Base-by-base conservation (phyloP, 35 echinoderm and acorn worm species). In the Ophiothrix spiculata region DNA sequence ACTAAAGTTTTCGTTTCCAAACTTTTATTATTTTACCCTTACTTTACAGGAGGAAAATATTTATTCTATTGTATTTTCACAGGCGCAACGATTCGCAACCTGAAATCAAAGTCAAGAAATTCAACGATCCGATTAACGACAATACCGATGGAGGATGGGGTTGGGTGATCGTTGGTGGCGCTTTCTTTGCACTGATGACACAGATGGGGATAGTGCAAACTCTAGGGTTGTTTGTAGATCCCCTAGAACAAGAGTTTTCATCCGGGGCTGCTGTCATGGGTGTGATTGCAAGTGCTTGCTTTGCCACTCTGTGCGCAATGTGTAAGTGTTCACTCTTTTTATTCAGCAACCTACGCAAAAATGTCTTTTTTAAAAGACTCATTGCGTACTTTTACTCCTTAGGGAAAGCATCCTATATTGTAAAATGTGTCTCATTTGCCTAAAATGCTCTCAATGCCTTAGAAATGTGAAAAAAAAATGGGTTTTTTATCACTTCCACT, bases 111-210 rank as follows among this genome's bases (percentile, higher is more conserved):
- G 25, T n/a, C 23, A 69, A 69, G 60, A 69, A n/a, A 28, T 69
- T 69, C 60, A 12, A 39, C 35, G 13, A 36, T 37, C 34, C 13
- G 29, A 16, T 28, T 60, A 13, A 32, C 31, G 54, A 64, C 21
- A 64, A 64, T 17, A 54, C 81, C 10, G 81, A 84, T 32, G 81
- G 81, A n/a, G 81, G 81, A 34, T 84, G 81, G 81, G 81, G 81
- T 35, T 84, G 63, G 32, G 56, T 74, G 56, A 56, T 84, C 11
- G 81, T 84, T 0, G 33, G 54, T 13, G 81, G 46, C 0, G 81
- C 81, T 23, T 84, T 84, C 49, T 36, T 60, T 35, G 81, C 81
- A 3, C 31, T 84, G 29, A 84, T 84, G 81, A 84, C 49, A 31
- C 37, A 84, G 81, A 84, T 84, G 81, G 81, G 81, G 8, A 54